These are phyloP conservation scores for Xyrauchen texanus DNA, from an alignment of 2,113 vertebrate species.

Conservation along the genomic window DNA sequence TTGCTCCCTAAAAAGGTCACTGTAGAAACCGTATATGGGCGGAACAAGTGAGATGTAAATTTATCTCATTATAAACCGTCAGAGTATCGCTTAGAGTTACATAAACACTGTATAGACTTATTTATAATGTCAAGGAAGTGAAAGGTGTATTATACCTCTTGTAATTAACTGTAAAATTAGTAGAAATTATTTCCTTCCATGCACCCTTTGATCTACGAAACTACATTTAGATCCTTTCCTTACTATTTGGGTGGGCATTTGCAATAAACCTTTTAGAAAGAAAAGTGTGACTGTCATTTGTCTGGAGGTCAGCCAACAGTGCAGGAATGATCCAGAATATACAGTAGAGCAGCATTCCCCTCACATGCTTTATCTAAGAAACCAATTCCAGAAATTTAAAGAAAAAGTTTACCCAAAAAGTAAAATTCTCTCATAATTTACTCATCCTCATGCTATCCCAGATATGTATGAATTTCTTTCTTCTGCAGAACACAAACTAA, in stretches of 20 bases:
- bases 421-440: too few species aligned
- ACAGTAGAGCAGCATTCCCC: too few species aligned
- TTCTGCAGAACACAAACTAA: too few species aligned
- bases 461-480: too few species aligned
- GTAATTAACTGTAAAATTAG: neutral
- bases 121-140: too few species aligned
- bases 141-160: too few species aligned
- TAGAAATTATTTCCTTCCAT: neutral
- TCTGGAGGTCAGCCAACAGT: neutral
- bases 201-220: neutral
- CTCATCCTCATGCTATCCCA: too few species aligned
- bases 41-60: neutral
- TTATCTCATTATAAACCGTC: neutral
- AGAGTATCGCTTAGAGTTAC: neutral
- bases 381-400: neutral
- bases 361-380: too few species aligned
- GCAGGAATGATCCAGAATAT: neutral
- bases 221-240: neutral
- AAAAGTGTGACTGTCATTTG: neutral
- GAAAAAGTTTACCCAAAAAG: neutral
- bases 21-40: slow-evolving; percentile 19
- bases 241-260: neutral
- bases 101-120: neutral
- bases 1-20: slow-evolving; percentile 56
- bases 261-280: too few species aligned